Evolutionary conservation across 2,113 vertebrate genomes (phyloP).

Genomic region (Microcebus ravelobensis): DNA sequence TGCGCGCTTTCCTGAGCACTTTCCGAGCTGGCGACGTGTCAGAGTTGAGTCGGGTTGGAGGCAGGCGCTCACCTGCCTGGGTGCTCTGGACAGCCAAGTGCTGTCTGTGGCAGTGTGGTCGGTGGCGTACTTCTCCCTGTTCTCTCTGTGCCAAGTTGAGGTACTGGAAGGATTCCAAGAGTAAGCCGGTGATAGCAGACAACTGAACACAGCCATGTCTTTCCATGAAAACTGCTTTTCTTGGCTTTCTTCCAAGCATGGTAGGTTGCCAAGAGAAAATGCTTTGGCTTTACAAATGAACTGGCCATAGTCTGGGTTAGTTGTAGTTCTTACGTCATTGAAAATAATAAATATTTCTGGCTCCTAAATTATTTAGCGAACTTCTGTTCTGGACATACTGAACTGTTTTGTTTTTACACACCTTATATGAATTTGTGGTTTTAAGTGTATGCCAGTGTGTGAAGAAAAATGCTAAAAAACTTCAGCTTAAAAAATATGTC

Average conservation of each 20-base stretch:
- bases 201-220: conserved; percentile 49
- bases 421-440: conserved; percentile 5
- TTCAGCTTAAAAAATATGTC: background rate
- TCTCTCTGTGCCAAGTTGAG: conserved; percentile 43
- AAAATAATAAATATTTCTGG: conserved; percentile 28
- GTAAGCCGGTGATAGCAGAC: conserved; percentile 52
- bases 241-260: conserved; percentile 58
- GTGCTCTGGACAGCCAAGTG: background rate
- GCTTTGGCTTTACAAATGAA: conserved; percentile 62
- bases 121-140: background rate
- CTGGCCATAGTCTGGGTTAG: conserved; percentile 12
- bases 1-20: background rate
- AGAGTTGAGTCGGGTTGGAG: background rate
- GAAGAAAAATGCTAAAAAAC: background rate
- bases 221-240: conserved; percentile 66
- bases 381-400: background rate
- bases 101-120: background rate
- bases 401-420: background rate
- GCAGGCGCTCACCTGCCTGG: background rate
- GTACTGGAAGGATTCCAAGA: conserved; percentile 58
- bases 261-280: conserved; percentile 62
- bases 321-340: conserved; percentile 43
- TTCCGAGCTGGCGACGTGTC: background rate
- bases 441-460: background rate
- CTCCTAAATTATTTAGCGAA: conserved; percentile 19